Conservation (phyloP, 1,140 invertebrate species). For the Samia ricini region DNA sequence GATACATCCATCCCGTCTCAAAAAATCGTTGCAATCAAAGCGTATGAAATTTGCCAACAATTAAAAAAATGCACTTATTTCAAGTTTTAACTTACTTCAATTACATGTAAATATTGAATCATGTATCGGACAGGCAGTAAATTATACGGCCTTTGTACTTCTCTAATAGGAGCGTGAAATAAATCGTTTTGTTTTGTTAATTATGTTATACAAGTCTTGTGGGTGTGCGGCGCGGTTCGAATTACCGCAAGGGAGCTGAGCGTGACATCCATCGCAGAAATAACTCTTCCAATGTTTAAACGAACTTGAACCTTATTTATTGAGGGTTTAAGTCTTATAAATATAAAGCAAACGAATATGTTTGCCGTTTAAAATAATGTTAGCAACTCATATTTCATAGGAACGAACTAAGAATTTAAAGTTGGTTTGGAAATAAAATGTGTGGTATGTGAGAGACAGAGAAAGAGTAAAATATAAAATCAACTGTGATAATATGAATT, state of each 20-base stretch:
- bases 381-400: slow-evolving; percentile 1
- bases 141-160: background rate
- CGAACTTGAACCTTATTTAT: background rate
- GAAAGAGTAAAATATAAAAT: background rate
- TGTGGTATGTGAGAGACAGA: background rate
- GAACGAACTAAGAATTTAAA: slow-evolving; percentile 1
- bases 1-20: no score
- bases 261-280: background rate
- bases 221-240: background rate
- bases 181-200: background rate
- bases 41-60: background rate
- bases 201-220: background rate
- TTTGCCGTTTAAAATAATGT: background rate
- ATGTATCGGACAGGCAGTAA: background rate
- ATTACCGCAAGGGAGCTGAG: background rate
- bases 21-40: background rate
- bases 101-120: background rate
- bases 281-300: background rate
- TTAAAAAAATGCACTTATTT: background rate
- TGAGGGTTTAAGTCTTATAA: no score
- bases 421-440: background rate
- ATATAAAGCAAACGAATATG: background rate
- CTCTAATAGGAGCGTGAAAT: background rate
- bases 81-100: background rate
- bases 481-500: no score